Percentiles rank a stretch among this genome's conserved stretches.
These are phyloP conservation scores for Phataginus tricuspis DNA, from an alignment of 2,797 vertebrate genomes.

Conservation along the genomic window DNA sequence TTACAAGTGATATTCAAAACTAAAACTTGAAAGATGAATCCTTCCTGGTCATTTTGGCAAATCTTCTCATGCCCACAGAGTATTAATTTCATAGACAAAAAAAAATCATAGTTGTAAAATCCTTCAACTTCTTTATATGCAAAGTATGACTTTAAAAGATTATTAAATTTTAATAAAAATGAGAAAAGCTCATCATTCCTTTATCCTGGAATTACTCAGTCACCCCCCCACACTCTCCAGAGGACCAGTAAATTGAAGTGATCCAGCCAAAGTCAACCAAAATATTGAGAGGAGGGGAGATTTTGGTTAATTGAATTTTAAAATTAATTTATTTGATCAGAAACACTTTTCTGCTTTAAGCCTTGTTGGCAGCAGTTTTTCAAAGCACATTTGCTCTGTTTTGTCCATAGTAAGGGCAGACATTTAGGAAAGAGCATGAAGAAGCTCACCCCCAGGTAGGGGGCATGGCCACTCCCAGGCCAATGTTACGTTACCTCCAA, in stretches of 20 bases:
- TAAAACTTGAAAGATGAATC: neutral
- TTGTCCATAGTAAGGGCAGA: neutral
- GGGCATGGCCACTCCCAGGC: neutral
- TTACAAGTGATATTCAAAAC: neutral
- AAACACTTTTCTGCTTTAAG: constrained; percentile 25
- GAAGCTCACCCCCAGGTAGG: neutral
- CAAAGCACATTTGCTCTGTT: neutral
- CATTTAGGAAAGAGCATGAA: neutral
- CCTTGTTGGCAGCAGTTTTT: neutral
- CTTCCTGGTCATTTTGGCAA: neutral
- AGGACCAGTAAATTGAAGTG: neutral
- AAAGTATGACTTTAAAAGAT: neutral
- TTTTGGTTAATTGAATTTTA: neutral
- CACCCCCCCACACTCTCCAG: neutral
- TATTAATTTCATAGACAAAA: constrained; percentile 29
- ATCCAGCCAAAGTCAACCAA: neutral
- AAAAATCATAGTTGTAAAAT: neutral
- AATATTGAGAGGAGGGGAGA: neutral
- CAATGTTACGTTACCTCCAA: neutral
- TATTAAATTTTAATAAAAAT: constrained; percentile 7
- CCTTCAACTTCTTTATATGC: neutral
- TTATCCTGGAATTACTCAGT: neutral
- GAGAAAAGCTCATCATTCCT: neutral
- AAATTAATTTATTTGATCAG: neutral
- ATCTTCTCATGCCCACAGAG: neutral